Base-by-base conservation (phyloP, 1,140 invertebrate species). In the Hypsibius dujardini region DNA sequence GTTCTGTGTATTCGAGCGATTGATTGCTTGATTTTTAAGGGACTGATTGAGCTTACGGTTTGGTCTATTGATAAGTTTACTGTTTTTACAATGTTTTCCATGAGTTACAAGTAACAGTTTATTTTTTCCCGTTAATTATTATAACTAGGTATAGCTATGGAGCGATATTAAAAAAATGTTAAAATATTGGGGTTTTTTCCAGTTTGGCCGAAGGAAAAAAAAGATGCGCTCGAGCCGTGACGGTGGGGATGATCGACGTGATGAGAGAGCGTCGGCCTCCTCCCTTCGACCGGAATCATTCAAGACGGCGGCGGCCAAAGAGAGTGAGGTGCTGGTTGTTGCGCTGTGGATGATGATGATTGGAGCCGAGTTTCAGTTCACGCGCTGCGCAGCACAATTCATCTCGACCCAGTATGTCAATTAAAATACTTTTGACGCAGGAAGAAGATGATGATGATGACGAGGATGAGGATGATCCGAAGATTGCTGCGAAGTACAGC, bases 171-270 rank as follows among this genome's bases (percentile, higher is more conserved):
- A 28, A 28, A 28, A 28, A 47, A 67, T 67, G 59, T 70, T 70
- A 71, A 71, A 59, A 72, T 45, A 69, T 71, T 69, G 67, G 46
- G 69, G 72, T 45, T 73, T 15, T 60, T 74, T 73, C 14, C 72
- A 81, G 79, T 96, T 95, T 84, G 92, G 92, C 1, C 82, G 92
- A 56, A 86, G 86, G 73, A 94, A 87, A 82, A 82, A 75, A 76
- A 78, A 73, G 70, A 72, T 73, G 73, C 46, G 72, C 47, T 71
- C 75, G 72, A 71, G 74, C 28, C 28, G 28, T 28, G 28, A 28
- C 28, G 28, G 28, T 28, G 28, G 28, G 28, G 28, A 28, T 28
- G 28, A 28, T 28, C 28, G 28, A 28, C 28, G 28, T 28, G 76
- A 70, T 73, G 73, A 59, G 73, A 73, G 74, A 70, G 59, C 71